A percentile compares a stretch with the other conserved stretches of the same genome.
phyloP scores from a whole-genome alignment of 2,113 vertebrate species.

The Aldabrachelys gigantea region DNA sequence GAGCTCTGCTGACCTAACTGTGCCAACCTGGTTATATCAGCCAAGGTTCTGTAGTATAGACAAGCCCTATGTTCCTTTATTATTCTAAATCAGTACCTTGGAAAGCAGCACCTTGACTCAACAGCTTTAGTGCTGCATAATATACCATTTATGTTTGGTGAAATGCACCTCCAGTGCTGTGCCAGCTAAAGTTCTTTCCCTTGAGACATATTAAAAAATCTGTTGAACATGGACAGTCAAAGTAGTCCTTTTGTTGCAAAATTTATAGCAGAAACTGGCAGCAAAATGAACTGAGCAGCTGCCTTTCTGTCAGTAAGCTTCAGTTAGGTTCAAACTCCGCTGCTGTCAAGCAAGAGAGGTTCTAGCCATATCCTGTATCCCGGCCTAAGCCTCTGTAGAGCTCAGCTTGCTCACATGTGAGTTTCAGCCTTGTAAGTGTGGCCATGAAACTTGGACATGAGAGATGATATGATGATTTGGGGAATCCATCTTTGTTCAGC shows the following conservation, averaged over 20 bases:
- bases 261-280: neutral
- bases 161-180: neutral
- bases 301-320: neutral
- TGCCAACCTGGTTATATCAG: neutral
- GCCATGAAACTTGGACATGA: neutral
- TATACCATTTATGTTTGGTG: neutral
- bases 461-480: neutral
- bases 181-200: neutral
- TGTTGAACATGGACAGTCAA: neutral
- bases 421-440: neutral
- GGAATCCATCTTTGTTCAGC: neutral
- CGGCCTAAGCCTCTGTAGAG: neutral
- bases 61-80: neutral
- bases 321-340: neutral
- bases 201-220: neutral
- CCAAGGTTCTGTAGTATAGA: neutral
- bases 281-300: neutral
- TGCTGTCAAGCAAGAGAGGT: neutral
- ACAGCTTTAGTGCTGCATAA: neutral
- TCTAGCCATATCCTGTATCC: neutral
- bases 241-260: neutral
- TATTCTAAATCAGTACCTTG: neutral
- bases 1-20: neutral
- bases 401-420: neutral
- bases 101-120: neutral